Base-by-base conservation (phyloP, 2,113 vertebrate species). In the Triplophysa siluroides region DNA sequence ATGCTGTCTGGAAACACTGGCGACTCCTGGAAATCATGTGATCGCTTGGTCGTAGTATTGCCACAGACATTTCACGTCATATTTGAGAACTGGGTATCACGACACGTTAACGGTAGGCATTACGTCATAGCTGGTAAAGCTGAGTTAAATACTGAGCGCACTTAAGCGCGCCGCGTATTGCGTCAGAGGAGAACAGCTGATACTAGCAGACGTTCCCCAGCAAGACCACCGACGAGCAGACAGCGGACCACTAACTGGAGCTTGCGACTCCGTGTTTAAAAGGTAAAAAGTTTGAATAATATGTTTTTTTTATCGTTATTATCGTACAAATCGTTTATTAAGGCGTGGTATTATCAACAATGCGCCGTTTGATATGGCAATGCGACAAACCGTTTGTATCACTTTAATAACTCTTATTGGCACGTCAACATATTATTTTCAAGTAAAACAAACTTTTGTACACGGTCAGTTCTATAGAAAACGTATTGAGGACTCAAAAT, bases 131-230 rank as follows among this genome's bases (percentile, higher is more conserved):
- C 73, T 50, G 58, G 33, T 58, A 21, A 74, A 43, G 29, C 72
- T 13, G 43, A 76, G 61, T 50, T 76, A 9, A 74, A 24, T 4
- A 21, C 3, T 47, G 14, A 4, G 18, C 16, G 41, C 14, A 10
- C 2, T 26, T 75, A 8, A 2, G 21, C 43, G 72, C 58, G 68
- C 83, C 54, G 85, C 86, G 84, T 83, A 79, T 72, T 85, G 78
- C 87, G 87, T 91, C 88, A 90, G 58, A 16, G 82, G 82, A 82
- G 84, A 82, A 83, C 84, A 7, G 62, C 61, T 56, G n/a, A 82
- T 75, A 16, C 74, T 66, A 23, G 29, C 21, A 24, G 64, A 56
- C 63, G 61, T 72, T 76, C 47, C 62, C 23, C 45, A 24, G 61
- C 61, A 18, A 66, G 50, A 73, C 60, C 73, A 10, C 18, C 9